Evolutionary conservation across 2,113 vertebrate species (phyloP).

Genomic region (Lonchura striata): DNA sequence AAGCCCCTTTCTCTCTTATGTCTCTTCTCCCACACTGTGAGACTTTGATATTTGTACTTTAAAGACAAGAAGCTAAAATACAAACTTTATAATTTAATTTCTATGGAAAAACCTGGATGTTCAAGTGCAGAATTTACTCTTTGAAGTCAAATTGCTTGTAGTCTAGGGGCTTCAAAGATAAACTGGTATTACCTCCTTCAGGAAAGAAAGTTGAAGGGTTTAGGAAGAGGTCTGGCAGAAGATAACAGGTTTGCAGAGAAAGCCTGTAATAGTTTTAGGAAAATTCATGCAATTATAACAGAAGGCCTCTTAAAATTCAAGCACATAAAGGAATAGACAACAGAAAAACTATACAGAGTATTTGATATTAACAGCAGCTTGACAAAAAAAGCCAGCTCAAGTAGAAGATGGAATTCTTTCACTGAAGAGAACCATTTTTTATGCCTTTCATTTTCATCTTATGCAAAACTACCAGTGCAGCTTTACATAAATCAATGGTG

Average conservation of each 20-base stretch:
- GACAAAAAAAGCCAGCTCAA: background rate
- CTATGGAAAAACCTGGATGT: background rate
- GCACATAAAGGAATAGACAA: background rate
- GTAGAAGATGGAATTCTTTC: background rate
- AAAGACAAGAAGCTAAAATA: background rate
- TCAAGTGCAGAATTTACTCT: constrained; percentile 16
- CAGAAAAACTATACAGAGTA: background rate
- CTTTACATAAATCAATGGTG: background rate
- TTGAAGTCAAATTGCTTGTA: constrained; percentile 27
- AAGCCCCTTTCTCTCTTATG: background rate
- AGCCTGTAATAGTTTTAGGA: constrained; percentile 8
- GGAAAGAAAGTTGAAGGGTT: constrained; percentile 1
- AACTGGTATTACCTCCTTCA: background rate
- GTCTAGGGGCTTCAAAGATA: constrained; percentile 30
- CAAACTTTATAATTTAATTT: background rate
- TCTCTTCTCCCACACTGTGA: background rate
- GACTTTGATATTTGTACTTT: background rate
- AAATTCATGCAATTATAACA: constrained; percentile 12
- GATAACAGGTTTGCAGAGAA: constrained; percentile 43
- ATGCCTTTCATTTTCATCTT: background rate
- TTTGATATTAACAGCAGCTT: background rate
- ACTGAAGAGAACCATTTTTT: background rate
- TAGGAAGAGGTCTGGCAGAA: constrained; percentile 11
- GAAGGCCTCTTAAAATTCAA: background rate
- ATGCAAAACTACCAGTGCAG: background rate